A percentile compares a stretch with the other conserved stretches of the same genome.
Conservation (phyloP, 2,113 vertebrate species). For the Maccullochella peelii region DNA sequence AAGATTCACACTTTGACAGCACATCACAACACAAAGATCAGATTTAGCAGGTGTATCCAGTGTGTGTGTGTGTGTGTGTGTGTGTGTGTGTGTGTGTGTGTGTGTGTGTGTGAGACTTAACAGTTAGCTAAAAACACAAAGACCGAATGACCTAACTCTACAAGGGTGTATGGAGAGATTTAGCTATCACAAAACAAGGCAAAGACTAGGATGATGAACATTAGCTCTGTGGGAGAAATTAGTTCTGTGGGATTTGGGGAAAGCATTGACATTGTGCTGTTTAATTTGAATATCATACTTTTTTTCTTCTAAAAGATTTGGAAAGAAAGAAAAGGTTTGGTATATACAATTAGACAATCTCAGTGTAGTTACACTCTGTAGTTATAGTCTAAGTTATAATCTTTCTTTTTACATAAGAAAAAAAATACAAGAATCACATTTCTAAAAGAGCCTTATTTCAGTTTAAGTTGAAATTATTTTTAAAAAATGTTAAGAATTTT, state of each 20-base stretch:
- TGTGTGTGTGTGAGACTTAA: slow-evolving; percentile 50
- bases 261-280: background rate
- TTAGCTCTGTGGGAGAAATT: slow-evolving; percentile 58
- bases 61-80: slow-evolving; percentile 20
- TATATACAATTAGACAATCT: slow-evolving; percentile 7
- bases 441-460: background rate
- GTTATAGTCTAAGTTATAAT: background rate
- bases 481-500: background rate
- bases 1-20: slow-evolving; percentile 85
- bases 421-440: background rate
- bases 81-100: slow-evolving; percentile 26
- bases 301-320: background rate
- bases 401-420: background rate
- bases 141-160: slow-evolving; percentile 56
- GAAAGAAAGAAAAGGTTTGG: too few relatives aligned
- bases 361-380: too few relatives aligned
- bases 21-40: slow-evolving; percentile 78
- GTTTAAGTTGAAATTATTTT: background rate
- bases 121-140: slow-evolving; percentile 63
- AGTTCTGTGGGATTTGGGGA: slow-evolving; percentile 3
- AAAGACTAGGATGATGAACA: slow-evolving; percentile 38
- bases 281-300: background rate
- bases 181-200: slow-evolving; percentile 50
- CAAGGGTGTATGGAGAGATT: slow-evolving; percentile 51
- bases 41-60: slow-evolving; percentile 68